Evolutionary conservation across 2,113 vertebrate genomes (phyloP), one percentile per base, ranked within the genome.

Genomic region (Chaenogobius annularis): DNA sequence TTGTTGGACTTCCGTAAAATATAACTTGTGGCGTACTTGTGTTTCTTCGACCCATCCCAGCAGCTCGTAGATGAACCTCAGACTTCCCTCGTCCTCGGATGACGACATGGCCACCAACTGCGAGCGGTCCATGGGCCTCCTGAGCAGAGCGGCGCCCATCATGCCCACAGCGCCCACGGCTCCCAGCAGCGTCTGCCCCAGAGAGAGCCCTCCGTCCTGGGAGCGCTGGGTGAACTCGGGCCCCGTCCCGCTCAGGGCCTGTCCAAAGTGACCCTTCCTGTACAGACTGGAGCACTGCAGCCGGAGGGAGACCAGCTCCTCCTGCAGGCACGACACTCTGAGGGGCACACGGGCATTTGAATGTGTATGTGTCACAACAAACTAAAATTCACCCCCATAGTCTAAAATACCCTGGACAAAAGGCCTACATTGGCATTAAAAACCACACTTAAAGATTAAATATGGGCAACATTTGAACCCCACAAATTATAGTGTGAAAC

Each of bases 11-110:
- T 15, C 1, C 0, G 47, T 7, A 22, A 4, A 55, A 15, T 22
- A 5, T 6, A 22, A 12, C 7, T 12, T 5, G 15, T 15, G 2
- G 10, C 88, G 44, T 44, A 97, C 97, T 95, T 98, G 98, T 11
- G 96, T 96, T 85, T 98, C 97, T 89, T 99, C 97, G 85, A 99
- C 98, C 97, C 97, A 99, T 68, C 97, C 95, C 10, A 99, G 95
- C 72, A 99, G 93, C 87, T 99, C 97, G 1, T 99, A 99, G 75
- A 98, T 95, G 26, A 99, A 99, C 81, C 97, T 94, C 62, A 99
- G 94, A 85, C 91, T 97, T 66, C 98, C 98, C 70, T 99, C 97
- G 0, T 99, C 97, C 82, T 99, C 97, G 0, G 98, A 98, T 20
- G 97, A 98, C 0, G 97, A 98, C 90, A 97, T 92, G 87, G 96